Evolutionary conservation across 2,113 vertebrate species (phyloP).

Genomic region (Ctenomys sociabilis): DNA sequence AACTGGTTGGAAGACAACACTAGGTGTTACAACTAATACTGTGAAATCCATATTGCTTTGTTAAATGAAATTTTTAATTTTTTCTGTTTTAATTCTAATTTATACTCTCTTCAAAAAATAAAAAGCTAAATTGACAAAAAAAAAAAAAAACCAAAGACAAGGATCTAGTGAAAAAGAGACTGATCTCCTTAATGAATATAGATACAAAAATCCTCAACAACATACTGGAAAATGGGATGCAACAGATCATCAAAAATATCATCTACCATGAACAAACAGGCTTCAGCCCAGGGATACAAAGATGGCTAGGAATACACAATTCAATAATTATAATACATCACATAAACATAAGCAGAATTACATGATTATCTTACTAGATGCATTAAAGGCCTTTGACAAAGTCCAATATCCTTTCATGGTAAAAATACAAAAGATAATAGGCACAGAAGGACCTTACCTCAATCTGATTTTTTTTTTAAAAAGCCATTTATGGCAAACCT

Average conservation of each 20-base stretch:
- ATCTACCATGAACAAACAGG: not conserved
- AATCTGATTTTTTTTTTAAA: not conserved
- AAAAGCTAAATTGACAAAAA: too few species aligned
- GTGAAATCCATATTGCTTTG: too few species aligned
- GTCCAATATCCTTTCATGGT: not conserved
- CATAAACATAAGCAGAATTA: not conserved
- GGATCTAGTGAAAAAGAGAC: not conserved
- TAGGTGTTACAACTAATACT: too few species aligned
- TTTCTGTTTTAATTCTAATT: too few species aligned
- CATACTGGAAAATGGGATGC: not conserved
- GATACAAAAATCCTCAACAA: not conserved
- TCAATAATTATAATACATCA: not conserved
- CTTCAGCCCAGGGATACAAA: not conserved
- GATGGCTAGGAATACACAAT: not conserved
- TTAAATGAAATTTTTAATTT: too few species aligned
- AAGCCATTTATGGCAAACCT: not conserved
- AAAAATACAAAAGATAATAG: not conserved
- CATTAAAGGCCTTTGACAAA: not conserved
- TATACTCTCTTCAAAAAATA: too few species aligned
- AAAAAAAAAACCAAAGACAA: too few species aligned
- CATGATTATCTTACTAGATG: not conserved
- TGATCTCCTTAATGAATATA: not conserved
- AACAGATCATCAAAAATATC: not conserved
- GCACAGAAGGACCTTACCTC: not conserved
- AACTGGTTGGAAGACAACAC: too few species aligned